These are phyloP conservation scores for Dolichomitus sp. DNA, from an alignment of 2,888 invertebrate species.

Conservation along the genomic window DNA sequence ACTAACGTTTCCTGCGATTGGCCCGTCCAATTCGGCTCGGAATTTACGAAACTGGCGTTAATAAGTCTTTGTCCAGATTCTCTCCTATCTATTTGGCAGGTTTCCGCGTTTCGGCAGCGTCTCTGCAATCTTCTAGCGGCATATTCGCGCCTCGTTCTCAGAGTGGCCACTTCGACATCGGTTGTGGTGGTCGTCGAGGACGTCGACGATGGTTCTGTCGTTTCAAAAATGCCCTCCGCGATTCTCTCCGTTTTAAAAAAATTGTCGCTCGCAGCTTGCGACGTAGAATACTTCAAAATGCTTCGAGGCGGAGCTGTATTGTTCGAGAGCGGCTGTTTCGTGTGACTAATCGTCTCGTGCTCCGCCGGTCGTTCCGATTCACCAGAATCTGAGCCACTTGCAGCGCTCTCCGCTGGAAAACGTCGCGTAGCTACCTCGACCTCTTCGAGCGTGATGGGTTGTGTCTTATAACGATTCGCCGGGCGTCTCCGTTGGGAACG, in stretches of 20 bases:
- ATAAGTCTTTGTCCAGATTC: slow-evolving; percentile 34
- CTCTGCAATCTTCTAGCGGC: slow-evolving; percentile 23
- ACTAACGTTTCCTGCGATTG: slow-evolving; percentile 46
- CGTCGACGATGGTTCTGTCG: slow-evolving; percentile 26
- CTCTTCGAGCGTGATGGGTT: slow-evolving; percentile 92
- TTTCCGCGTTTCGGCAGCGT: slow-evolving; percentile 38
- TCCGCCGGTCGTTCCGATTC: slow-evolving; percentile 6
- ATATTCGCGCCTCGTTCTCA: slow-evolving; percentile 36
- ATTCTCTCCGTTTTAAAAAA: neutral
- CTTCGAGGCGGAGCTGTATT: slow-evolving; percentile 47
- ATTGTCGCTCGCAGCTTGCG: slow-evolving; percentile 52
- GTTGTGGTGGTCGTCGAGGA: too few relatives aligned
- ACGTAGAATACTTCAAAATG: slow-evolving; percentile 57
- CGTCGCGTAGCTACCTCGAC: slow-evolving; percentile 89
- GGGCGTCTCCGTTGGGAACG: slow-evolving; percentile 82
- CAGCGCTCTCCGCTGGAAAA: slow-evolving; percentile 54
- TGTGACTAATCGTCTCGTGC: neutral
- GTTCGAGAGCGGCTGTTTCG: slow-evolving; percentile 18
- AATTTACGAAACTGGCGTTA: slow-evolving; percentile 29
- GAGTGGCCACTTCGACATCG: neutral
- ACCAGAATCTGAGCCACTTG: neutral
- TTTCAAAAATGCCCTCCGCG: slow-evolving; percentile 22
- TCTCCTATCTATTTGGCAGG: slow-evolving; percentile 10
- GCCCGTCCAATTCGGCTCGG: neutral
- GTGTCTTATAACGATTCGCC: slow-evolving; percentile 89